Percentiles rank a stretch among this genome's conserved stretches.
Evolutionary conservation across 2,797 vertebrate species (phyloP).

Genomic region (Nasua narica): DNA sequence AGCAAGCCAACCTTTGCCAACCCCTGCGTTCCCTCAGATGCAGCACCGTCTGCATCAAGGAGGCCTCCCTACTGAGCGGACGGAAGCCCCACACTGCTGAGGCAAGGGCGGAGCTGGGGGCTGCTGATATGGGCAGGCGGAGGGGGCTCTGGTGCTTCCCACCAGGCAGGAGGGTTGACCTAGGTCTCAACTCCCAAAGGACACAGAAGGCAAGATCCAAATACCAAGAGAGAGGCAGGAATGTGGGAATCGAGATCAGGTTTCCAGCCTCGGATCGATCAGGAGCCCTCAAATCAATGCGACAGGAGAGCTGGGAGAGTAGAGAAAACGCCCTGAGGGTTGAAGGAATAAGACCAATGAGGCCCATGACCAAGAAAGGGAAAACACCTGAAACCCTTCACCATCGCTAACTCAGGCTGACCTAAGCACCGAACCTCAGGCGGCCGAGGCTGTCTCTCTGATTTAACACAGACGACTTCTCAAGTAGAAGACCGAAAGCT

Average conservation of each 20-base stretch:
- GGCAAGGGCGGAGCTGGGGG: background rate
- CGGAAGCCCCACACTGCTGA: background rate
- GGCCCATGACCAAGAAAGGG: background rate
- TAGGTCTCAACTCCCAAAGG: background rate
- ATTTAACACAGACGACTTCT: background rate
- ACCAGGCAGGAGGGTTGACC: background rate
- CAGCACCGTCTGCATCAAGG: background rate
- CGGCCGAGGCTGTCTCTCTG: background rate
- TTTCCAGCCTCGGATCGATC: background rate
- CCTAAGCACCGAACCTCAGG: background rate
- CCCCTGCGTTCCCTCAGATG: background rate
- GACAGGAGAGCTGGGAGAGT: background rate
- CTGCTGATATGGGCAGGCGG: background rate
- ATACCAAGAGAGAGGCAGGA: background rate
- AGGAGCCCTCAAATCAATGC: background rate
- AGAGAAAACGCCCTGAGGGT: background rate
- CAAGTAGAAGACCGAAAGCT: background rate
- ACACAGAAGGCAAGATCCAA: background rate
- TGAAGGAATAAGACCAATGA: background rate
- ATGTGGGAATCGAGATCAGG: background rate
- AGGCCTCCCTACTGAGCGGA: background rate
- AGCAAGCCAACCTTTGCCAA: background rate
- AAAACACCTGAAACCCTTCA: background rate
- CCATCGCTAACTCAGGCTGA: background rate
- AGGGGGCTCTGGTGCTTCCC: background rate